A percentile compares a stretch with the other conserved stretches of the same genome.
Evolutionary conservation across 1,140 invertebrate species (phyloP).

Genomic region (Drosophila suzukii): DNA sequence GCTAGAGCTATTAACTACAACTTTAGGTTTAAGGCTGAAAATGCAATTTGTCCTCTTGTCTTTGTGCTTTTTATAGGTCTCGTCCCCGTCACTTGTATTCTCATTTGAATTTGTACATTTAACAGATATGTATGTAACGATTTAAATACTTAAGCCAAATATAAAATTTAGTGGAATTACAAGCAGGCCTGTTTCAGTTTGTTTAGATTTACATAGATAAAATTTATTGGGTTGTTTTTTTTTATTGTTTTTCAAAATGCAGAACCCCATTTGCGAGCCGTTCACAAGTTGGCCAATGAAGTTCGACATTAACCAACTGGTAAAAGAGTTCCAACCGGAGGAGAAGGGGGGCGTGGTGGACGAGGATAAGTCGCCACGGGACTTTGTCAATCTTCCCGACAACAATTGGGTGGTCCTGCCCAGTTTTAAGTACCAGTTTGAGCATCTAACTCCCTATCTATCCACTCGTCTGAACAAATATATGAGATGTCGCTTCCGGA

Average conservation of each 20-base stretch:
- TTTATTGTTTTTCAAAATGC: conserved; percentile 20
- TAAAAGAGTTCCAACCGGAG: conserved; percentile 46
- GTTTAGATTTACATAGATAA: not conserved
- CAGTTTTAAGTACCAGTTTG: conserved; percentile 53
- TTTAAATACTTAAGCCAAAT: conserved; percentile 78
- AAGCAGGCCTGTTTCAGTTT: conserved; percentile 6
- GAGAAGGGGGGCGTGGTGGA: conserved; percentile 13
- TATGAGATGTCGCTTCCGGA: conserved; percentile 46
- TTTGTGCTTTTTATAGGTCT: conserved; percentile 24
- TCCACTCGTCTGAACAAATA: conserved; percentile 49
- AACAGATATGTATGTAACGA: conserved; percentile 56
- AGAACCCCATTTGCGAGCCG: conserved; percentile 62
- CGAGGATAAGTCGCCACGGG: conserved; percentile 16
- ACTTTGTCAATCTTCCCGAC: conserved; percentile 49
- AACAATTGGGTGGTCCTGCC: conserved; percentile 59
- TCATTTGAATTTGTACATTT: conserved; percentile 65
- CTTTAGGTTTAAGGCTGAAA: conserved; percentile 53
- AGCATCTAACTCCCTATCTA: conserved; percentile 51
- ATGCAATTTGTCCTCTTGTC: conserved; percentile 28
- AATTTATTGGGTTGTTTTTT: conserved; percentile 5
- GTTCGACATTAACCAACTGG: conserved; percentile 59
- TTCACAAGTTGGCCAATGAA: conserved; percentile 54
- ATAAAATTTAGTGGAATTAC: conserved; percentile 65
- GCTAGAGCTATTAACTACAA: conserved; percentile 50
- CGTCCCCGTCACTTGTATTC: conserved; percentile 17